Conservation (phyloP, 2,797 vertebrate species). For the Eurystomus glaucurus region DNA sequence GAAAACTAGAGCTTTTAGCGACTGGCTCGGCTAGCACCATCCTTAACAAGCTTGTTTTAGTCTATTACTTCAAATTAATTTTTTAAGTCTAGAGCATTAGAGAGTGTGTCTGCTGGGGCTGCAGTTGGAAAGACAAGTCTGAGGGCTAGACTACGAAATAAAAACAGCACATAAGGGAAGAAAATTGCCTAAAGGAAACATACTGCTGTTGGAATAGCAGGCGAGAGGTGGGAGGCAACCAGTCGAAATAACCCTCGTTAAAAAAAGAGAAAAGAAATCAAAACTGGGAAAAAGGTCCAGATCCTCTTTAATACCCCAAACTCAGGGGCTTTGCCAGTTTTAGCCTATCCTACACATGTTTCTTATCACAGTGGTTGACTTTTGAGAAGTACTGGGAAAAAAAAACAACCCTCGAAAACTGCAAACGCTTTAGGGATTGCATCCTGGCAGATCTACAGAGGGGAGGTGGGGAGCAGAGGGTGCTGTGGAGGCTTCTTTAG, state of each 20-base stretch:
- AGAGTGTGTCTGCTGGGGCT: constrained; percentile 54
- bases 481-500: neutral
- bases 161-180: constrained; percentile 67
- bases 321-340: neutral
- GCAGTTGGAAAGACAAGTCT: constrained; percentile 53
- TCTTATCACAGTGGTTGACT: neutral
- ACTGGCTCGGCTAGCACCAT: constrained; percentile 29
- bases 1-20: constrained; percentile 23
- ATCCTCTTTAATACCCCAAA: neutral
- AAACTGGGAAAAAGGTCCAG: neutral
- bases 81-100: constrained; percentile 64
- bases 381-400: neutral
- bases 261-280: neutral
- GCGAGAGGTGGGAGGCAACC: constrained; percentile 11
- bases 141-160: constrained; percentile 36
- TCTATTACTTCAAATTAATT: constrained; percentile 73
- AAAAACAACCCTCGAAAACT: rapidly evolving
- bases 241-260: neutral
- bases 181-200: constrained; percentile 67
- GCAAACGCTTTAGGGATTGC: neutral
- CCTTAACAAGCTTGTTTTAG: constrained; percentile 64
- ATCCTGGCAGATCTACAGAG: neutral
- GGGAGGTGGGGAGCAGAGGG: neutral
- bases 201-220: constrained; percentile 23
- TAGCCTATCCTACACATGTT: neutral